Evolutionary conservation across 1,140 invertebrate species (phyloP).

Genomic region (Spodoptera litura): DNA sequence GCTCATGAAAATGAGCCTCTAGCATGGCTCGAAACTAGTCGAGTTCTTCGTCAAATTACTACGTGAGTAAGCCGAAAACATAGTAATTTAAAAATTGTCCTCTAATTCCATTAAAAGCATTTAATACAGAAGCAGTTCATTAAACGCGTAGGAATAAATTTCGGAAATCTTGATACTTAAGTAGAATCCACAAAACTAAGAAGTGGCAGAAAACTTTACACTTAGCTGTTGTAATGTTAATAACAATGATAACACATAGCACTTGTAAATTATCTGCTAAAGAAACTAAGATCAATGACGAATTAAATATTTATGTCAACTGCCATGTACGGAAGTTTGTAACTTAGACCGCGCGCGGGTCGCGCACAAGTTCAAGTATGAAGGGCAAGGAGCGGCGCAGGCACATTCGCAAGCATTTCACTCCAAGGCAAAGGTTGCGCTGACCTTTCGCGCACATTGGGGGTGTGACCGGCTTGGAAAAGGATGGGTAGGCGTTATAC

Average conservation of each 20-base stretch:
- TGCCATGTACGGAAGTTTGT: neutral
- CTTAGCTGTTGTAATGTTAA: too few species aligned
- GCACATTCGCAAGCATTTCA: conserved; percentile 54
- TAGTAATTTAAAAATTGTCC: too few species aligned
- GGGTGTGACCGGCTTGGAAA: conserved; percentile 1
- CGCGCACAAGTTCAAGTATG: conserved; percentile 70
- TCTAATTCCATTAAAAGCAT: too few species aligned
- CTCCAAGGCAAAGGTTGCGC: conserved; percentile 48
- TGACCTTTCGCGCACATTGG: conserved; percentile 27
- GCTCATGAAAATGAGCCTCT: too few species aligned
- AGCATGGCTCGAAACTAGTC: too few species aligned
- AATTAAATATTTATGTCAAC: too few species aligned
- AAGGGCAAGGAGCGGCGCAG: conserved; percentile 63
- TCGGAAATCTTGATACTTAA: neutral
- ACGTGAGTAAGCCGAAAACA: too few species aligned
- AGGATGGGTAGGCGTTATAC: neutral
- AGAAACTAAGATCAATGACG: too few species aligned
- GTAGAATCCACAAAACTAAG: neutral
- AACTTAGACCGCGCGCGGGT: conserved; percentile 48
- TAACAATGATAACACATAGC: too few species aligned
- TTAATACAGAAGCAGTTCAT: too few species aligned
- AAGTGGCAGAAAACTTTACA: neutral
- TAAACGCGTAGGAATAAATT: too few species aligned
- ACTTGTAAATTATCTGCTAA: neutral
- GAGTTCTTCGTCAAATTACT: too few species aligned